Percentiles rank a stretch among this genome's conserved stretches.
Conservation (phyloP, 2,888 invertebrate species). For the Candidula unifasciata region DNA sequence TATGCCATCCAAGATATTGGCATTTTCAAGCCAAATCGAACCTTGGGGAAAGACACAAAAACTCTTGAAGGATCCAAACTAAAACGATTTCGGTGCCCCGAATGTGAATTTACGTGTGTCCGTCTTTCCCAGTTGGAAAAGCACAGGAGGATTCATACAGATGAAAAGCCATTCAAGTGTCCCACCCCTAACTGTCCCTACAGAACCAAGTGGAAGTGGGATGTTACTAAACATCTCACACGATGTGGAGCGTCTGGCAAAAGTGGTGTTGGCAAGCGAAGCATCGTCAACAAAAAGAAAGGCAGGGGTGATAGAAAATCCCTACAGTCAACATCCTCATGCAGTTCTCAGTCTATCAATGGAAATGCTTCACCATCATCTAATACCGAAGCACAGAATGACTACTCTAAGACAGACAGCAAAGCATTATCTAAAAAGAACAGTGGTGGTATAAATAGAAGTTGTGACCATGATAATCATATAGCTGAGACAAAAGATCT, state of each 20-base stretch:
- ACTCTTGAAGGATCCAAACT: background rate
- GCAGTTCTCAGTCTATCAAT: conserved; percentile 25
- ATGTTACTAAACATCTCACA: conserved; percentile 77
- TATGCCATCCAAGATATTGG: background rate
- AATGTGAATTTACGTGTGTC: conserved; percentile 76
- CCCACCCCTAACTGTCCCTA: conserved; percentile 76
- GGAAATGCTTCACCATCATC: conserved; percentile 34
- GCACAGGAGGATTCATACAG: conserved; percentile 78
- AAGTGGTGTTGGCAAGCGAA: conserved; percentile 74
- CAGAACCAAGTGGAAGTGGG: conserved; percentile 78
- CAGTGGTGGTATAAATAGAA: background rate
- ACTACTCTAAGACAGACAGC: background rate
- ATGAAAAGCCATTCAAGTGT: conserved; percentile 77
- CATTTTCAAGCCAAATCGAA: background rate
- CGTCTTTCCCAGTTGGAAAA: conserved; percentile 78
- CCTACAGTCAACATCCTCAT: conserved; percentile 46
- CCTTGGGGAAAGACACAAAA: background rate
- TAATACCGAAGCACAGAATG: too few species aligned
- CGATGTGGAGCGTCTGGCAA: conserved; percentile 79
- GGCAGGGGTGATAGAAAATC: conserved; percentile 58
- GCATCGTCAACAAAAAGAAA: conserved; percentile 68
- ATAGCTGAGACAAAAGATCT: conserved; percentile 15
- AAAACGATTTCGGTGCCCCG: conserved; percentile 69
- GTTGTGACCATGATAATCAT: conserved; percentile 33
- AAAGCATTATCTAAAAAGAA: background rate